These are phyloP conservation scores for Corydoras sp. DNA, from an alignment of 2,113 vertebrate species.

Conservation along the genomic window DNA sequence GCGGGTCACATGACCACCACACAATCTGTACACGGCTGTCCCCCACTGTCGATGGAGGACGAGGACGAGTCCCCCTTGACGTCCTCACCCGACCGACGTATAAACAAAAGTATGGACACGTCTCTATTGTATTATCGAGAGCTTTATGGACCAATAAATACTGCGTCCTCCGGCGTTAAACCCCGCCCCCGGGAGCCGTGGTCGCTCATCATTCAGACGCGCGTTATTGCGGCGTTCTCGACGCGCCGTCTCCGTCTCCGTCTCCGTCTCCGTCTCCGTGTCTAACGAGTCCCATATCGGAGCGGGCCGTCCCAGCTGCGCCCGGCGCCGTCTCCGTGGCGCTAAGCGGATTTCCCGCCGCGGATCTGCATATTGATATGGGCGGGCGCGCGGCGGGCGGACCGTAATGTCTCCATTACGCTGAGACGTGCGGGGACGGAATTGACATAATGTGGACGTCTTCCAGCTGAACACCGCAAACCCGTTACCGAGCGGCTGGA, in stretches of 20 bases:
- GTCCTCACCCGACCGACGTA: too few relatives aligned
- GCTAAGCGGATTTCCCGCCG: constrained; percentile 19
- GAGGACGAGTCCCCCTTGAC: too few relatives aligned
- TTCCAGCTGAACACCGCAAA: constrained; percentile 11
- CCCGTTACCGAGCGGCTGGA: too few relatives aligned
- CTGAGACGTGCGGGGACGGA: neutral
- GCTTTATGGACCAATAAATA: too few relatives aligned
- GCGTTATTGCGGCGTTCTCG: constrained; percentile 66
- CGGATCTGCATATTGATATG: constrained; percentile 2
- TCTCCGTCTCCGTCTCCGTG: constrained; percentile 61
- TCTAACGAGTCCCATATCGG: constrained; percentile 64
- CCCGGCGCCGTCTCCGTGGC: constrained; percentile 32
- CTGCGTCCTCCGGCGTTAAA: too few relatives aligned
- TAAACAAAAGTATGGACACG: too few relatives aligned
- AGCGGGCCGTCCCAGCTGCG: constrained; percentile 57
- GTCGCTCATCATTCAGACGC: constrained; percentile 57
- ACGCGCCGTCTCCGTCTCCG: constrained; percentile 63
- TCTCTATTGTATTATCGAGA: too few relatives aligned
- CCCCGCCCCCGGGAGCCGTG: neutral
- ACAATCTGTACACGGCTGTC: too few relatives aligned
- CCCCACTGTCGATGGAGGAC: too few relatives aligned
- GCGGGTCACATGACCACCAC: too few relatives aligned
- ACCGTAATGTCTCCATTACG: too few relatives aligned
- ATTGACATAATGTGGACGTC: constrained; percentile 13
- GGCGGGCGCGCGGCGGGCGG: too few relatives aligned